Conservation (phyloP, 2,113 vertebrate species). For the Eclectus roratus region DNA sequence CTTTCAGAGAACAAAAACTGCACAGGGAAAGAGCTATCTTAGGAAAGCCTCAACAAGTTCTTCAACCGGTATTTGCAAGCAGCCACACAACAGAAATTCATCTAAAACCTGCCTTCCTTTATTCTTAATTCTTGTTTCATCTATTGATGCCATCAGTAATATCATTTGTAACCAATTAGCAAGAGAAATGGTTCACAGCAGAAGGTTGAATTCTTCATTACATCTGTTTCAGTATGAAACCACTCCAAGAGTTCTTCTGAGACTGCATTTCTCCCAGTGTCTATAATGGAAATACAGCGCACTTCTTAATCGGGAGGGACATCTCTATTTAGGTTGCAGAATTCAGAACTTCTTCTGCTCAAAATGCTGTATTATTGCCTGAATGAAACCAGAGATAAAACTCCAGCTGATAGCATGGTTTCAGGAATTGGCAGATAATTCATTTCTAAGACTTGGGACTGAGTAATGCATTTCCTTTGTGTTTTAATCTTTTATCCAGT, state of each 20-base stretch:
- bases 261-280: neutral
- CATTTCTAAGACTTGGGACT: constrained; percentile 45
- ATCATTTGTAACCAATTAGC: neutral
- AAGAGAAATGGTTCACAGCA: neutral
- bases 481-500: neutral
- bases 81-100: neutral
- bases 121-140: neutral
- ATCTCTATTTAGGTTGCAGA: constrained; percentile 10
- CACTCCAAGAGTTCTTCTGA: neutral
- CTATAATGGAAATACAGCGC: neutral
- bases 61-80: neutral
- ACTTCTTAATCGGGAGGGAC: neutral
- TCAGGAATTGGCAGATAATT: neutral
- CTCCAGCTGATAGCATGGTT: neutral
- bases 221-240: neutral
- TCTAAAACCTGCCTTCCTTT: neutral
- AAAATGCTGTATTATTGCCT: neutral
- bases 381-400: neutral
- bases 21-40: neutral
- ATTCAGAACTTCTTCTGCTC: constrained; percentile 23
- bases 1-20: neutral
- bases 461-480: constrained; percentile 12
- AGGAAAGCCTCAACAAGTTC: neutral
- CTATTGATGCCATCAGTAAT: neutral
- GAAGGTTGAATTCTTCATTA: neutral